Conservation (phyloP, 1,140 invertebrate species). For the Drosophila murphyi region DNA sequence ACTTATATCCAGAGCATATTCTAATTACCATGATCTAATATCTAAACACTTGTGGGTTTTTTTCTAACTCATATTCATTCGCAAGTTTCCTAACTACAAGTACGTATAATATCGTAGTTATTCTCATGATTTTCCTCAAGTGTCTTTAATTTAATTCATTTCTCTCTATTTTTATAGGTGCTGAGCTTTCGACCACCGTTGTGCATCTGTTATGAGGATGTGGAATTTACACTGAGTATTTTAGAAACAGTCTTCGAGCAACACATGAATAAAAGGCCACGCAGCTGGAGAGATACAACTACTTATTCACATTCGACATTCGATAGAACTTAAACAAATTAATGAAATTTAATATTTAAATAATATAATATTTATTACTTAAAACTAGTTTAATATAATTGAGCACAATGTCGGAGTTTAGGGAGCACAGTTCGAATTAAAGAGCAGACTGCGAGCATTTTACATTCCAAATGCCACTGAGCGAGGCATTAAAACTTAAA, state of each 20-base stretch:
- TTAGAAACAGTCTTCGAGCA: conserved; percentile 85
- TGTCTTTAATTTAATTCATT: neutral
- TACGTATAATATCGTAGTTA: conserved; percentile 22
- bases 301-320: conserved; percentile 2
- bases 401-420: conserved; percentile 36
- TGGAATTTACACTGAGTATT: conserved; percentile 90
- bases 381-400: conserved; percentile 20
- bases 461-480: conserved; percentile 33
- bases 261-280: conserved; percentile 78
- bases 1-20: conserved; percentile 8
- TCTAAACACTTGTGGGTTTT: conserved; percentile 22
- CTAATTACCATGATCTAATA: conserved; percentile 19
- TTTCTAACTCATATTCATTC: conserved; percentile 43
- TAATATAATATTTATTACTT: conserved; percentile 20
- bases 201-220: conserved; percentile 95
- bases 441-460: conserved; percentile 41
- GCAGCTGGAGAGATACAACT: conserved; percentile 58
- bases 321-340: neutral
- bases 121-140: neutral
- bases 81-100: conserved; percentile 43
- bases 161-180: conserved; percentile 86
- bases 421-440: conserved; percentile 36
- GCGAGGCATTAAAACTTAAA: conserved; percentile 36
- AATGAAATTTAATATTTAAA: neutral
- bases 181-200: conserved; percentile 97